A percentile compares a stretch with the other conserved stretches of the same genome.
These are phyloP conservation scores for Cottoperca gobio DNA, from an alignment of 2,797 vertebrate genomes.

Conservation along the genomic window DNA sequence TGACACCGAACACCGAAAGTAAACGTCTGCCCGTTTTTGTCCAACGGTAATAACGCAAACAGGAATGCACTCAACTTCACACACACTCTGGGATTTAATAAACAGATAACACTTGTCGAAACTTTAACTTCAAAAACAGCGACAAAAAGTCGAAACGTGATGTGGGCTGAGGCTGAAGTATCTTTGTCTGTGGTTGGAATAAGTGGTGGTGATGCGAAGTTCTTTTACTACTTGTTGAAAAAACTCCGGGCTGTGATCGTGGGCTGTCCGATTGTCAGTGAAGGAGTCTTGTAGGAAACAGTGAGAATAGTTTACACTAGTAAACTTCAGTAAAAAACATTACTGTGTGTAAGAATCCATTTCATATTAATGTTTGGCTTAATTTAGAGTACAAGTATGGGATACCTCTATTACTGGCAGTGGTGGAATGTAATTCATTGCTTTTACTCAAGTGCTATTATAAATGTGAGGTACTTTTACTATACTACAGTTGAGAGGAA, in stretches of 20 bases:
- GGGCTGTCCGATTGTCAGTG: conserved; percentile 15
- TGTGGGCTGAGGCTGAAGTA: not conserved
- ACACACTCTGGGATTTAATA: not conserved
- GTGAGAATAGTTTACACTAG: conserved; percentile 18
- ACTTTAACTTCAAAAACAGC: not conserved
- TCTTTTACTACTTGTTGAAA: not conserved
- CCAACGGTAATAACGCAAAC: not conserved
- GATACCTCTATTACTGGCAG: too few species aligned
- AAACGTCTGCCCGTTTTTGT: not conserved
- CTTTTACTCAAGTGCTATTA: not conserved
- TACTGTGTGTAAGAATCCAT: not conserved
- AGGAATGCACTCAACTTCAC: not conserved
- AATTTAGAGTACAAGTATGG: not conserved
- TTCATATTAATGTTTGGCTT: not conserved
- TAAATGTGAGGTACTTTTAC: not conserved
- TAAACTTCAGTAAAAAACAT: conserved; percentile 9
- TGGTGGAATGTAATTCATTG: not conserved
- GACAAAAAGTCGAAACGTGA: not conserved
- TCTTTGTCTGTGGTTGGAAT: not conserved
- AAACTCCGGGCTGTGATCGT: not conserved
- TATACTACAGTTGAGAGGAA: not conserved
- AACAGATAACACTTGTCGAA: not conserved
- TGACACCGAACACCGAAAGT: not conserved
- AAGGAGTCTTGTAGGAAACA: conserved; percentile 16
- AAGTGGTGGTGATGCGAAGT: not conserved